phyloP scores from a whole-genome alignment of 2,888 invertebrate species.

The Sipha maydis region DNA sequence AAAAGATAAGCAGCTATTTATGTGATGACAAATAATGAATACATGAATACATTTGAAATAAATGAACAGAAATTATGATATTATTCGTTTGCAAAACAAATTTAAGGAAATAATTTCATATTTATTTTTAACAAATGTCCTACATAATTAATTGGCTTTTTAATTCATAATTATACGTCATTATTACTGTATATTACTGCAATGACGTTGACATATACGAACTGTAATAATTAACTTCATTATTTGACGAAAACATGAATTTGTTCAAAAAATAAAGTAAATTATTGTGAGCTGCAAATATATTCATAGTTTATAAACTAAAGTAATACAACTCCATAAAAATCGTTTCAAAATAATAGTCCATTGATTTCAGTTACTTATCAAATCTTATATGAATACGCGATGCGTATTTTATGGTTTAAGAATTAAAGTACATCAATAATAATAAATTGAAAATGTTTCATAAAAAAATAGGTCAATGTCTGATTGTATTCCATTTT shows the following conservation, averaged over 20 bases:
- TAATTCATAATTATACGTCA: neutral
- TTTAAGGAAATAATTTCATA: neutral
- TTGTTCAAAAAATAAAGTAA: neutral
- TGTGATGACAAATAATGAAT: no score
- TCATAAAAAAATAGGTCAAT: constrained; percentile 1
- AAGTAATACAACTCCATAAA: neutral
- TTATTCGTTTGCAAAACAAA: neutral
- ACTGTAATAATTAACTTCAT: neutral
- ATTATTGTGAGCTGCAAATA: neutral
- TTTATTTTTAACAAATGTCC: neutral
- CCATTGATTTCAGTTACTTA: neutral
- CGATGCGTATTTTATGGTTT: neutral
- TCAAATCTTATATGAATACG: neutral
- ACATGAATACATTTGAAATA: no score
- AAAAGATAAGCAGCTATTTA: no score
- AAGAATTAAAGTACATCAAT: neutral
- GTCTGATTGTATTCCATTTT: neutral
- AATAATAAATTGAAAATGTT: neutral
- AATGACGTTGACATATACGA: neutral
- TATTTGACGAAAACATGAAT: neutral
- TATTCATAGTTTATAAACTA: neutral
- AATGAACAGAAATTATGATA: no score
- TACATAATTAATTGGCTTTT: neutral
- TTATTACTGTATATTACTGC: neutral
- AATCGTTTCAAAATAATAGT: neutral